Conservation (phyloP, 2,797 vertebrate species). For the Eidolon dupreanum region DNA sequence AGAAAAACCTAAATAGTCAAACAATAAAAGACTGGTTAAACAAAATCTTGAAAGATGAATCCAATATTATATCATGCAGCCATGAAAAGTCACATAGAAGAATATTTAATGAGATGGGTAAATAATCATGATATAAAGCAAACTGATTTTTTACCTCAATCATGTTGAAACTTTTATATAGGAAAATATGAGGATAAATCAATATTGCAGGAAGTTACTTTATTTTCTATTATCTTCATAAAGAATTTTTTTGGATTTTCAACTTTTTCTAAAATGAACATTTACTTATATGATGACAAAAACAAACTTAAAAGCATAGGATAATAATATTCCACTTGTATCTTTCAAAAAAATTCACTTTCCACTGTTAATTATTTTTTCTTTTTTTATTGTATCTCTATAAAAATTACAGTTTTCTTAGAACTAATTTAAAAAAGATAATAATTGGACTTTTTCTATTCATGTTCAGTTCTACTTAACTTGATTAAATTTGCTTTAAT, state of each 20-base stretch:
- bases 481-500: conserved; percentile 25
- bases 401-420: conserved; percentile 1
- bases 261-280: neutral
- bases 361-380: neutral
- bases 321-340: neutral
- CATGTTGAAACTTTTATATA: neutral
- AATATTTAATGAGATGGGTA: neutral
- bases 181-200: neutral
- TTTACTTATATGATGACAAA: conserved; percentile 25
- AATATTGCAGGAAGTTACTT: neutral
- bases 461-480: neutral
- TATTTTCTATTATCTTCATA: conserved; percentile 28
- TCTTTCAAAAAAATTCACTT: neutral
- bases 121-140: conserved; percentile 25
- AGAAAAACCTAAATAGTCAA: neutral
- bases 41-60: neutral
- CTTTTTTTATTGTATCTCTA: neutral
- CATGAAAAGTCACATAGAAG: neutral
- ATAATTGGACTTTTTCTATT: neutral
- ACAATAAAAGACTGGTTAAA: neutral
- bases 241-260: neutral
- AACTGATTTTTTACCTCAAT: conserved; percentile 17
- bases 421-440: neutral
- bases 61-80: neutral
- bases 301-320: neutral